Conservation (phyloP, 2,797 vertebrate genomes). For the Sebastes kiyomatsui region DNA sequence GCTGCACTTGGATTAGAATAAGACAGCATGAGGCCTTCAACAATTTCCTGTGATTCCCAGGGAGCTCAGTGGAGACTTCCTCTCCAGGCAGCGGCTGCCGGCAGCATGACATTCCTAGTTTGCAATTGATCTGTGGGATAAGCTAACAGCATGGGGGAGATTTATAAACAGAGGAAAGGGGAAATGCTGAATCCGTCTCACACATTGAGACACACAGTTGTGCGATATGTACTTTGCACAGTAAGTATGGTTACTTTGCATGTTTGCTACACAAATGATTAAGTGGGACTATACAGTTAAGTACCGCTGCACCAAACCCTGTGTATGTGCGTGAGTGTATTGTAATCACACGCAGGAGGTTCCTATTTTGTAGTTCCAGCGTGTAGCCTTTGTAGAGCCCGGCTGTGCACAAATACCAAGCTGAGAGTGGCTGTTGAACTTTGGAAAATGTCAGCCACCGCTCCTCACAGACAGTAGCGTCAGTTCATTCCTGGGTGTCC, state of each 20-base stretch:
- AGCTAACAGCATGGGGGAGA: slow-evolving; percentile 46
- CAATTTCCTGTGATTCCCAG: slow-evolving; percentile 73
- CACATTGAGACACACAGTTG: not conserved
- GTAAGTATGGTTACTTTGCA: not conserved
- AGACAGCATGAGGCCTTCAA: slow-evolving; percentile 59
- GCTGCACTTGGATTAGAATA: slow-evolving; percentile 64
- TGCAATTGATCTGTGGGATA: slow-evolving; percentile 70
- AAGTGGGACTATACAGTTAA: not conserved
- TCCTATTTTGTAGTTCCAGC: slow-evolving; percentile 65
- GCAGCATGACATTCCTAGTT: slow-evolving; percentile 68
- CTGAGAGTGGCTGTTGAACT: slow-evolving; percentile 81
- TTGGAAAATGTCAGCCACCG: slow-evolving; percentile 78
- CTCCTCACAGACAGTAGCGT: slow-evolving; percentile 65
- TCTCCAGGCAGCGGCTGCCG: slow-evolving; percentile 56
- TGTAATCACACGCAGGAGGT: slow-evolving; percentile 26
- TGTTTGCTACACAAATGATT: slow-evolving; percentile 3
- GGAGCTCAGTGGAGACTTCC: slow-evolving; percentile 76
- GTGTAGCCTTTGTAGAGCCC: slow-evolving; percentile 71
- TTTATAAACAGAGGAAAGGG: slow-evolving; percentile 30
- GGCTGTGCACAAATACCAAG: slow-evolving; percentile 78
- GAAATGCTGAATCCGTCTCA: slow-evolving; percentile 25
- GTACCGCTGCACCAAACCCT: not conserved
- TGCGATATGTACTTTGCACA: not conserved
- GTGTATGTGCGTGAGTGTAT: not conserved
- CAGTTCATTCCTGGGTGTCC: slow-evolving; percentile 58